Conservation (phyloP, 2,888 invertebrate genomes). For the Coremacera marginata region DNA sequence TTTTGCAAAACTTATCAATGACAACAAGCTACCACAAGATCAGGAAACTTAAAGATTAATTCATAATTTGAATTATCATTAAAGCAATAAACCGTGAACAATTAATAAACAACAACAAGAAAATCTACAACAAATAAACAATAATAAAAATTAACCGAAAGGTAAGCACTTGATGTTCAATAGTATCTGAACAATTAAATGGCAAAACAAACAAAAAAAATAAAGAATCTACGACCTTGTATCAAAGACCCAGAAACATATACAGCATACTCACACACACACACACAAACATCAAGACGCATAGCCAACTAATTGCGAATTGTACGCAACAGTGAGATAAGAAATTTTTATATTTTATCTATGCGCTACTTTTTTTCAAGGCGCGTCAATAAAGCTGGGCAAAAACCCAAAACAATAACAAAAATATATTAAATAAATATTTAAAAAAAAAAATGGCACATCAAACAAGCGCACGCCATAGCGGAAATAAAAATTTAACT, state of each 20-base stretch:
- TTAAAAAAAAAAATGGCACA: slow-evolving; percentile 19
- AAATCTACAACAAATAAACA: background rate
- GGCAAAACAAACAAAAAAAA: background rate
- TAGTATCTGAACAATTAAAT: slow-evolving; percentile 1
- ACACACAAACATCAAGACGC: background rate
- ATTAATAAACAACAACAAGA: background rate
- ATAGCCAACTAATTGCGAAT: background rate
- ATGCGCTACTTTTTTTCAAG: slow-evolving; percentile 43
- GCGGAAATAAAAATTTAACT: slow-evolving; percentile 51
- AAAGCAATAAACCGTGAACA: background rate
- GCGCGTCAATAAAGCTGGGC: slow-evolving; percentile 49
- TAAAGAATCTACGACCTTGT: background rate
- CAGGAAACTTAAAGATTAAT: background rate
- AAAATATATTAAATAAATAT: background rate
- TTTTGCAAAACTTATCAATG: background rate
- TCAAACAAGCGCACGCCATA: slow-evolving; percentile 43
- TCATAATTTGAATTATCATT: background rate
- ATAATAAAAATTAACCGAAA: background rate
- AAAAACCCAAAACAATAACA: slow-evolving; percentile 5
- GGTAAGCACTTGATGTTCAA: slow-evolving; percentile 24
- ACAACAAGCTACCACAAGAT: background rate
- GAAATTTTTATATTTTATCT: slow-evolving; percentile 49
- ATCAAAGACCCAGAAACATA: slow-evolving; percentile 9
- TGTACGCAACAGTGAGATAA: slow-evolving; percentile 42
- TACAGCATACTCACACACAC: background rate